These are phyloP conservation scores for Panurus biarmicus DNA, from an alignment of 2,113 vertebrate genomes.

Conservation along the genomic window DNA sequence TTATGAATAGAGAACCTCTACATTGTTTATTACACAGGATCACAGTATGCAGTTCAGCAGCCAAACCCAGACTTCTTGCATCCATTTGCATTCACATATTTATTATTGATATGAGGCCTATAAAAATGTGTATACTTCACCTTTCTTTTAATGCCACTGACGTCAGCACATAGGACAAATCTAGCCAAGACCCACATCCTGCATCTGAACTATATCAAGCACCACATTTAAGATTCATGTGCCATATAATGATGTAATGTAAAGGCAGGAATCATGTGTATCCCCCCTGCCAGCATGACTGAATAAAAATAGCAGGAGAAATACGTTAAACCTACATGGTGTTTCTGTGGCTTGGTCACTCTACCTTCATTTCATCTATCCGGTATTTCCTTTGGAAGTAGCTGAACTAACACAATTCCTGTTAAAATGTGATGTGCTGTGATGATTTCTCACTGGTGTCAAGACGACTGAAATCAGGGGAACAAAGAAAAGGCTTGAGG, in stretches of 20 bases:
- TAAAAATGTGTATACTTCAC: background rate
- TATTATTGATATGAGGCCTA: background rate
- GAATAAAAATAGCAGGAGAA: background rate
- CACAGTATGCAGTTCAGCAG: background rate
- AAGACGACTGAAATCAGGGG: background rate
- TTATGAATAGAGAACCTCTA: background rate
- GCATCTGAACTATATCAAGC: background rate
- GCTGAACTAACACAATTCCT: background rate
- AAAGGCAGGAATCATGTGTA: background rate
- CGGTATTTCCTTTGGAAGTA: background rate
- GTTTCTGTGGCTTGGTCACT: background rate
- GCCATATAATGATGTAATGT: background rate
- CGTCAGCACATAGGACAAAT: background rate
- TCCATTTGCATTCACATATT: background rate
- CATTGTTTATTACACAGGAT: background rate
- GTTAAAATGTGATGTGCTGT: background rate
- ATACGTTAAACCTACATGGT: background rate
- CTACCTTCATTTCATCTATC: background rate
- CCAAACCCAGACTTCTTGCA: background rate
- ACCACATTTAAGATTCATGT: background rate
- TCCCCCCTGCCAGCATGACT: fast-evolving
- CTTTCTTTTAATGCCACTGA: background rate
- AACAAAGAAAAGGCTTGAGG: background rate
- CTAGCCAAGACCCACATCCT: background rate
- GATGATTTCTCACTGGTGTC: background rate